phyloP scores from a whole-genome alignment of 2,888 invertebrate species.

The Serrognathus titanus region DNA sequence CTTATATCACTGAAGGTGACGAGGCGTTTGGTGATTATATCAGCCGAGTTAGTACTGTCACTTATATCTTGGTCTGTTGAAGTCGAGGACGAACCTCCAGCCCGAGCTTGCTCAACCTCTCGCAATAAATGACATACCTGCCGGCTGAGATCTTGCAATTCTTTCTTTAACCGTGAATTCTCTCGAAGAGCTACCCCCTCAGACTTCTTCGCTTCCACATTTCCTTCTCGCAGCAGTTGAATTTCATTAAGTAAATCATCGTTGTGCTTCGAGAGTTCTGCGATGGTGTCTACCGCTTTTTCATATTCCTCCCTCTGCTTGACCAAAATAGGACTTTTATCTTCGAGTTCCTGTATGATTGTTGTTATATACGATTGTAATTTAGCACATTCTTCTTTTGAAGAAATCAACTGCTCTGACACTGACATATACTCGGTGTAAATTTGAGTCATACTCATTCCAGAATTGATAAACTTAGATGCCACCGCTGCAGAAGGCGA shows the following conservation, averaged over 20 bases:
- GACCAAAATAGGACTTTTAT: slow-evolving; percentile 80
- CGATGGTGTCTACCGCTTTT: slow-evolving; percentile 69
- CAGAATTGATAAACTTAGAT: slow-evolving; percentile 76
- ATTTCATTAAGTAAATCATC: slow-evolving; percentile 70
- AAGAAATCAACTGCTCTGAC: slow-evolving; percentile 69
- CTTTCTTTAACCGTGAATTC: slow-evolving; percentile 72
- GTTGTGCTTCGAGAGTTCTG: slow-evolving; percentile 65
- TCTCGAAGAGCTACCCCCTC: slow-evolving; percentile 66
- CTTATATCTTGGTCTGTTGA: slow-evolving; percentile 56
- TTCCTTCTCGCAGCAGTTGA: slow-evolving; percentile 64
- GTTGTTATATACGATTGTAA: slow-evolving; percentile 77
- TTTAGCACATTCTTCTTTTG: slow-evolving; percentile 78
- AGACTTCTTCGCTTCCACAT: slow-evolving; percentile 68
- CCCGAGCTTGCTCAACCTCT: slow-evolving; percentile 79
- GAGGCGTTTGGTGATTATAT: slow-evolving; percentile 75
- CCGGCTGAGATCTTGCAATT: slow-evolving; percentile 75
- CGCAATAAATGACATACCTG: slow-evolving; percentile 77
- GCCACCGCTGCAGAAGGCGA: slow-evolving; percentile 89
- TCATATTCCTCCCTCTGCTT: slow-evolving; percentile 81
- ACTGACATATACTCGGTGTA: slow-evolving; percentile 82
- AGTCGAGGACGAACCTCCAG: slow-evolving; percentile 60
- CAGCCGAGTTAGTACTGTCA: slow-evolving; percentile 58
- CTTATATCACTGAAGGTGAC: slow-evolving; percentile 87
- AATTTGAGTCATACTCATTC: slow-evolving; percentile 87
- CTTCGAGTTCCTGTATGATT: slow-evolving; percentile 82